phyloP scores from a whole-genome alignment of 1,140 invertebrate species.

The Physella acuta region DNA sequence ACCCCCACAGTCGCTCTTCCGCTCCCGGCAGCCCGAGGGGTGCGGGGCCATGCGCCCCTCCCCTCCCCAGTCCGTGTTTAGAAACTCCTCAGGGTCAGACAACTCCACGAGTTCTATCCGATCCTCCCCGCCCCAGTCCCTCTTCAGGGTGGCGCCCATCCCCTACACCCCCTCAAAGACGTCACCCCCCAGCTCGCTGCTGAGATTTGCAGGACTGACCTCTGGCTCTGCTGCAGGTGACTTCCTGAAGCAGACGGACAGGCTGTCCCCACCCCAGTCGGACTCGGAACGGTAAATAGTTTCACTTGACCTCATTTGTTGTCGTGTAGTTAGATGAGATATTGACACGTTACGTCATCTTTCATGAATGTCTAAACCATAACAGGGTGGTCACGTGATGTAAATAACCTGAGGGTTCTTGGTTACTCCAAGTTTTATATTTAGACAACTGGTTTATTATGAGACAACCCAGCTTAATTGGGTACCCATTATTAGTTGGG shows the following conservation, averaged over 20 bases:
- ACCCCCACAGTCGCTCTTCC: constrained; percentile 13
- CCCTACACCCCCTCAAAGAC: constrained; percentile 4
- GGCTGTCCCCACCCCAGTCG: neutral
- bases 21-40: constrained; percentile 12
- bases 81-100: constrained; percentile 15
- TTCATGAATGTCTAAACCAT: too few species aligned
- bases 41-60: neutral
- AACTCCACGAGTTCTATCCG: neutral
- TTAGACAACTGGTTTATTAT: too few species aligned
- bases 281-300: neutral
- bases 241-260: neutral
- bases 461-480: too few species aligned
- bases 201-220: neutral
- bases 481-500: too few species aligned
- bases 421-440: too few species aligned
- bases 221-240: neutral
- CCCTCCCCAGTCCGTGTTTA: neutral
- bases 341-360: too few species aligned
- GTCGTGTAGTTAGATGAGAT: too few species aligned
- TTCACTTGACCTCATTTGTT: neutral
- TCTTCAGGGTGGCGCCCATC: constrained; percentile 11
- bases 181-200: constrained; percentile 23
- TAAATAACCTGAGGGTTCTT: too few species aligned
- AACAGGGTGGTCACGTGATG: too few species aligned
- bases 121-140: constrained; percentile 1